phyloP scores from a whole-genome alignment of 1,140 invertebrate genomes.

The Sarcophaga peregrina region DNA sequence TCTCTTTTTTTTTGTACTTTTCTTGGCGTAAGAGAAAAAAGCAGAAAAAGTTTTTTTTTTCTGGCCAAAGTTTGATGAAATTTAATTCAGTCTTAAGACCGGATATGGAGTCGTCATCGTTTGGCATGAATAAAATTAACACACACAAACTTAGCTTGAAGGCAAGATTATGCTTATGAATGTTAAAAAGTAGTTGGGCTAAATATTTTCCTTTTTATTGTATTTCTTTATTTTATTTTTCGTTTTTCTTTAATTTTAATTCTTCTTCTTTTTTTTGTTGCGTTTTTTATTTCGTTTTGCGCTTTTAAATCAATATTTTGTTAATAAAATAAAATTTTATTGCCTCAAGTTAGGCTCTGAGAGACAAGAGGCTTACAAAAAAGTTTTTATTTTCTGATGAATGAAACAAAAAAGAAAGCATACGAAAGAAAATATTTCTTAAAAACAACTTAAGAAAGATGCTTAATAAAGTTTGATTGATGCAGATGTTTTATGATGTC shows the following conservation, averaged over 20 bases:
- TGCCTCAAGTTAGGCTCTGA: neutral
- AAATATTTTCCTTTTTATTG: neutral
- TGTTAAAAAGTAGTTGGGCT: slow-evolving; percentile 21
- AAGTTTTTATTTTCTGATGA: no score
- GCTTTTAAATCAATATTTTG: slow-evolving; percentile 2
- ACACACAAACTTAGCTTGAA: neutral
- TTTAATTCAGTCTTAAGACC: slow-evolving; percentile 9
- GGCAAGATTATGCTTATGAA: slow-evolving; percentile 18
- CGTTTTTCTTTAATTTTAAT: neutral
- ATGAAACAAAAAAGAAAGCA: no score
- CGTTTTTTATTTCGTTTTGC: neutral
- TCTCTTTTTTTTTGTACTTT: no score
- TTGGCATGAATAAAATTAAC: neutral
- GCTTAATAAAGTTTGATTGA: no score
- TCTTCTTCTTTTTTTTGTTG: neutral
- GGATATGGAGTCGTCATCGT: neutral
- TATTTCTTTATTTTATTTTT: neutral
- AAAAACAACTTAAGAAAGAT: no score
- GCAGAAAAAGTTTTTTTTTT: neutral
- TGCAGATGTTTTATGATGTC: no score
- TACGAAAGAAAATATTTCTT: no score
- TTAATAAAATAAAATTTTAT: slow-evolving; percentile 7
- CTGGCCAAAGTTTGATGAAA: neutral
- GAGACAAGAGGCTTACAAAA: no score
- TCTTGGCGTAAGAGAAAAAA: no score